phyloP scores from a whole-genome alignment of 2,888 invertebrate species.

The Scaptomyza flava region DNA sequence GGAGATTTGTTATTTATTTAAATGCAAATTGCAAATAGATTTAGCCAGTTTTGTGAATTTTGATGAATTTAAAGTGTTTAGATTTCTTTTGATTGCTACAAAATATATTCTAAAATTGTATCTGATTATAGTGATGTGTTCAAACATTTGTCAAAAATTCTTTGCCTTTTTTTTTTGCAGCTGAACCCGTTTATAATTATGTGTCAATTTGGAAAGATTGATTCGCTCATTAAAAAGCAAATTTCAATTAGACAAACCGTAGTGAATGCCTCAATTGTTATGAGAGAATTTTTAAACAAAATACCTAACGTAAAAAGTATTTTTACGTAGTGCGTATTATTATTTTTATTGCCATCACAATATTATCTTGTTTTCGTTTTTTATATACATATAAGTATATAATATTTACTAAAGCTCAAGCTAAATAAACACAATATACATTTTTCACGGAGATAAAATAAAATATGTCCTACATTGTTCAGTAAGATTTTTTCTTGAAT shows the following conservation, averaged over 20 bases:
- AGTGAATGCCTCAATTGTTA: constrained; percentile 32
- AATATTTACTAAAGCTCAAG: too few relatives aligned
- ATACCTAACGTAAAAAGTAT: not conserved
- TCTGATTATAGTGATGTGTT: constrained; percentile 53
- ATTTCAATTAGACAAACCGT: constrained; percentile 27
- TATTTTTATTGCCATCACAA: constrained; percentile 13
- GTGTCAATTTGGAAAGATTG: constrained; percentile 64
- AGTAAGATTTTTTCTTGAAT: too few relatives aligned
- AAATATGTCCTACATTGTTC: too few relatives aligned
- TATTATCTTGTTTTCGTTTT: too few relatives aligned
- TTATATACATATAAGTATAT: too few relatives aligned
- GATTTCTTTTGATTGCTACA: constrained; percentile 37
- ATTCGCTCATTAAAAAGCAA: constrained; percentile 56
- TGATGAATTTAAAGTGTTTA: constrained; percentile 25
- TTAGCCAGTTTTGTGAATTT: constrained; percentile 56
- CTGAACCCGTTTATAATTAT: constrained; percentile 67
- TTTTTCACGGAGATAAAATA: too few relatives aligned
- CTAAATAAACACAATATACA: too few relatives aligned
- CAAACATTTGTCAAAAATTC: constrained; percentile 53
- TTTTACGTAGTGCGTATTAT: constrained; percentile 2
- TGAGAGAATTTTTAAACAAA: not conserved
- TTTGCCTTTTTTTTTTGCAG: constrained; percentile 17
- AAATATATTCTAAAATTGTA: constrained; percentile 51
- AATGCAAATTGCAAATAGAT: constrained; percentile 67
- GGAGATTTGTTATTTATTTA: constrained; percentile 50